Evolutionary conservation across 2,888 invertebrate species (phyloP).

Genomic region (Thereva unica): DNA sequence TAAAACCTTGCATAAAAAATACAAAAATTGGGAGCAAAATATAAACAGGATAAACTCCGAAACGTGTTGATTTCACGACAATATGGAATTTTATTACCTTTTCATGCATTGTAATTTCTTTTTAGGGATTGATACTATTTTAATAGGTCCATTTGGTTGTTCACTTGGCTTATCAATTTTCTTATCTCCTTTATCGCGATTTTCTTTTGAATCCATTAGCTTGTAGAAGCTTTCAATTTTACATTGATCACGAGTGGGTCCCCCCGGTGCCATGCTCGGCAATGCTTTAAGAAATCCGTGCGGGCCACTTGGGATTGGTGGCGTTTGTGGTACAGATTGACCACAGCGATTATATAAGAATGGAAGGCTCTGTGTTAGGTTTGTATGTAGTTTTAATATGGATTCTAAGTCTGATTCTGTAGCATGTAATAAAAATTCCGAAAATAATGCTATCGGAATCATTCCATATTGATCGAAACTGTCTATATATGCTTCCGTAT

Average conservation of each 20-base stretch:
- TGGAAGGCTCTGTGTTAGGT: slow-evolving; percentile 55
- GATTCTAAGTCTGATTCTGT: slow-evolving; percentile 56
- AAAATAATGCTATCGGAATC: slow-evolving; percentile 61
- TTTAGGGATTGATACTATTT: slow-evolving; percentile 6
- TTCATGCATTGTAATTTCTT: slow-evolving; percentile 21
- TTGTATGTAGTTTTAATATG: slow-evolving; percentile 55
- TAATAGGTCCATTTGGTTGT: background rate
- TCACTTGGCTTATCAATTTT: slow-evolving; percentile 1
- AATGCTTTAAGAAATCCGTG: slow-evolving; percentile 57
- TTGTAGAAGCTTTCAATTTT: slow-evolving; percentile 42
- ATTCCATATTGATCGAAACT: slow-evolving; percentile 67
- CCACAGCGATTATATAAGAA: slow-evolving; percentile 56
- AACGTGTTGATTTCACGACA: too few relatives aligned
- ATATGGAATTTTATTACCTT: slow-evolving; percentile 25
- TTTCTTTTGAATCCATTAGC: slow-evolving; percentile 33
- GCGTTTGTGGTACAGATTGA: slow-evolving; percentile 52
- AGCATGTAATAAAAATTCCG: slow-evolving; percentile 65
- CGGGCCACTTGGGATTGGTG: slow-evolving; percentile 57
- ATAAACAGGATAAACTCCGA: background rate
- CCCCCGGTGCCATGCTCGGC: slow-evolving; percentile 51
- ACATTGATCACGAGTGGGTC: slow-evolving; percentile 38
- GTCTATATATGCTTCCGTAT: slow-evolving; percentile 78
- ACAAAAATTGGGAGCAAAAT: too few relatives aligned
- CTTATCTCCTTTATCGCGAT: slow-evolving; percentile 9
- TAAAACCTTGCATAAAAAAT: too few relatives aligned